Conservation (phyloP, 2,888 invertebrate species). For the Thelaira solivaga region DNA sequence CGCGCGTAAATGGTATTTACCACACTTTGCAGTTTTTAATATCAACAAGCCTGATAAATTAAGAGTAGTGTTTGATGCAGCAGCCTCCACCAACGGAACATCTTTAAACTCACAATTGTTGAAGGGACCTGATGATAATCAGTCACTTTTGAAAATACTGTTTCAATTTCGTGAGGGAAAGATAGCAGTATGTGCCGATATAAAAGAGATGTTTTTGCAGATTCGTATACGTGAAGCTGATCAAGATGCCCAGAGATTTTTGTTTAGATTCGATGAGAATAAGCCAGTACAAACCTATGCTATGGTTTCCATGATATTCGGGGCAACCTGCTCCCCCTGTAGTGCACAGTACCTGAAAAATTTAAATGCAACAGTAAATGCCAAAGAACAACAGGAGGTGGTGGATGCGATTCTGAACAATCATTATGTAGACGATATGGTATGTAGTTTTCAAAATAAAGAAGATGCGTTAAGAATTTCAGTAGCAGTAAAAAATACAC, state of each 20-base stretch:
- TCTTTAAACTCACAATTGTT: slow-evolving; percentile 66
- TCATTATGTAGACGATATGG: too few species aligned
- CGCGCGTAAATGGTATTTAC: slow-evolving; percentile 40
- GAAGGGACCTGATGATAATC: slow-evolving; percentile 67
- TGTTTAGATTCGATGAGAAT: too few species aligned
- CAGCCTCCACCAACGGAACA: slow-evolving; percentile 63
- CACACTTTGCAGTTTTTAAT: slow-evolving; percentile 43
- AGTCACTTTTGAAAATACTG: slow-evolving; percentile 65
- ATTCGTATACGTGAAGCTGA: slow-evolving; percentile 65
- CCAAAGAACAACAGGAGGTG: too few species aligned
- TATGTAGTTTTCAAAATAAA: too few species aligned
- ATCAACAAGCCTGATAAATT: slow-evolving; percentile 66
- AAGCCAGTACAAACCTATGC: too few species aligned
- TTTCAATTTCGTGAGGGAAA: slow-evolving; percentile 66
- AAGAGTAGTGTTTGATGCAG: slow-evolving; percentile 68
- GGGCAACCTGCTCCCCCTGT: too few species aligned
- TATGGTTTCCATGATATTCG: too few species aligned
- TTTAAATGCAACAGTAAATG: too few species aligned
- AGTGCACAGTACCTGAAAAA: too few species aligned
- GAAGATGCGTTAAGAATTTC: too few species aligned
- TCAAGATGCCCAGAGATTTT: slow-evolving; percentile 59
- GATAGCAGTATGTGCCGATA: slow-evolving; percentile 68
- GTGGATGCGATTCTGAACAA: too few species aligned
- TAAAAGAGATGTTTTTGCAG: slow-evolving; percentile 71
- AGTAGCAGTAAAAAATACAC: too few species aligned